Evolutionary conservation across 2,888 invertebrate species (phyloP), one percentile per base, ranked within the genome.

Genomic region (Hylaea fasciaria): DNA sequence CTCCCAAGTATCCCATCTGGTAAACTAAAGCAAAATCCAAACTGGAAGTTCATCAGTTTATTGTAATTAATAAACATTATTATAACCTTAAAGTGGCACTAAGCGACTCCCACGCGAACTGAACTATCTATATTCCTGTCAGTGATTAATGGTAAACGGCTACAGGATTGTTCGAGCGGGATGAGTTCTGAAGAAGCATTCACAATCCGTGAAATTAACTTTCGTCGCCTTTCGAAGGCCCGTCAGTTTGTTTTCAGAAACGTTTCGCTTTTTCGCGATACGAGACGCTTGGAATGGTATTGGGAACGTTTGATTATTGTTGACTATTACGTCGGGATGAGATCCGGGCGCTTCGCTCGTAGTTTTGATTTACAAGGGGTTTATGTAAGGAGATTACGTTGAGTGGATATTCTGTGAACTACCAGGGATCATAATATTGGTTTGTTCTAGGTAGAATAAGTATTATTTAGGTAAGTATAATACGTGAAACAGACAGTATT

Each of bases 191-290:
- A 86, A 86, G 87, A 82, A 86, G 87, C 83, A 87, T 85, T 86
- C 89, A 87, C 84, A 83, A 82, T 77, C 89, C 89, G 91, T 91
- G 89, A 91, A 91, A 91, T 91, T 91, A 89, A 89, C 89, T 91
- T 89, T 88, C 85, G 82, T 82, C 81, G 86, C 85, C 82, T 84
- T 80, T 77, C 80, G 77, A 82, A 79, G 73, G 77, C 77, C 80
- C 79, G 84, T 86, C 87, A 86, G 82, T 87, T 86, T 84, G 82
- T 85, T 86, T 85, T 82, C 80, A 72, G 69, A 75, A 81, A 72
- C 80, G 77, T 80, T 81, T 81, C 77, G 78, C 76, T 78, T 83
- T 80, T 83, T 83, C 62, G 73, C 71, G 72, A 70, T 70, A 71
- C 70, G 22, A 32, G 68, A 72, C 73, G 73, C 77, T 76, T 71